Evolutionary conservation across 2,888 invertebrate species (phyloP).

Genomic region (Ariolimax columbianus): DNA sequence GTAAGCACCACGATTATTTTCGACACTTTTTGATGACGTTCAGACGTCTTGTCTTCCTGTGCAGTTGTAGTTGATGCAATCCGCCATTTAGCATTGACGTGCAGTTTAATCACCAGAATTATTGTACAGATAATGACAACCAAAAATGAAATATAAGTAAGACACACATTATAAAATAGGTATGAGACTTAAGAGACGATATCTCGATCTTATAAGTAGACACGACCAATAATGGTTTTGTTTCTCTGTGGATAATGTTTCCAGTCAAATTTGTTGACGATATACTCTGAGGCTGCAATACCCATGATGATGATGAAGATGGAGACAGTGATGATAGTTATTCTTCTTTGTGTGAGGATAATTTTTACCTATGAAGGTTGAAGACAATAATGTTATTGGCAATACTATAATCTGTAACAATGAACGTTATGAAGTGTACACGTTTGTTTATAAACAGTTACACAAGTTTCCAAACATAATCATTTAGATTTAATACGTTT

Average conservation of each 20-base stretch:
- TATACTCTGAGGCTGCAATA: background rate
- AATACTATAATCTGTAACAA: too few relatives aligned
- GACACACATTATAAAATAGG: background rate
- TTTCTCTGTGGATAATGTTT: background rate
- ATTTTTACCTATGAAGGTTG: background rate
- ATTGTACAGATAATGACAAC: background rate
- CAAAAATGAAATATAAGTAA: background rate
- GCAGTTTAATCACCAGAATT: background rate
- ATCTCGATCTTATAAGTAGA: background rate
- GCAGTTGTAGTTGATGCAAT: background rate
- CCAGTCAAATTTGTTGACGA: background rate
- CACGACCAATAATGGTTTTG: background rate
- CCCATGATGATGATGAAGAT: background rate
- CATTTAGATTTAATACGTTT: too few relatives aligned
- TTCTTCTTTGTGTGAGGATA: background rate
- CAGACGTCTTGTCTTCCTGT: background rate
- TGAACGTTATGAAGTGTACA: too few relatives aligned
- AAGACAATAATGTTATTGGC: too few relatives aligned
- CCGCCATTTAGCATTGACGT: background rate
- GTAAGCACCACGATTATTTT: slow-evolving; percentile 1
- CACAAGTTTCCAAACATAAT: too few relatives aligned
- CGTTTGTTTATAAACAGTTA: too few relatives aligned
- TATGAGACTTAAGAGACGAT: background rate
- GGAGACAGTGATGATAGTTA: background rate
- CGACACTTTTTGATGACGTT: background rate